Evolutionary conservation across 2,797 vertebrate genomes (phyloP), one percentile per base, ranked within the genome.

Genomic region (Pangasius macronema): DNA sequence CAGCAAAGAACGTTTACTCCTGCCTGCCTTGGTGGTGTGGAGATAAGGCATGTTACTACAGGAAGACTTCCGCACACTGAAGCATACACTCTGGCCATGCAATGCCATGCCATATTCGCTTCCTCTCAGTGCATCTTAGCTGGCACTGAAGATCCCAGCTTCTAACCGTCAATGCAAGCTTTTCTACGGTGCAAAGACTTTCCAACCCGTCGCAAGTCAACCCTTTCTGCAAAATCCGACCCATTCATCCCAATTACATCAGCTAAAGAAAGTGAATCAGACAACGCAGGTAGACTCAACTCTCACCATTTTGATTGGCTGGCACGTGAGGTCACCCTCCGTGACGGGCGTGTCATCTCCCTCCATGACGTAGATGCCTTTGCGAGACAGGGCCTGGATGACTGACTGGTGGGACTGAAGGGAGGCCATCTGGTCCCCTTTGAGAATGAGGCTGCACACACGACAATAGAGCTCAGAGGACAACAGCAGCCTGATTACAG

Each of bases 341-440:
- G 97, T 96, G 93, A 99, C 97, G 0, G 97, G 97, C 6, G 95
- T 96, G 68, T 97, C 98, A 1, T 99, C 98, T 0, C 97, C 97
- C 94, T 99, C 99, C 96, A 99, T 97, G 70, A 99, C 98, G 33
- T 99, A 99, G 91, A 99, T 98, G 82, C 99, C 99, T 91, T 99
- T 99, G n/a, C 97, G 95, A 90, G 97, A 96, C 92, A 99, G 95
- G 22, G 97, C 95, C 93, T 99, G 98, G 91, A 99, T 97, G 88
- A 99, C 97, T 0, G 97, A 96, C 93, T 96, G 95, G 95, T 99
- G 98, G 33, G 98, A 98, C 95, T 98, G 97, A 85, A 99, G 95
- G 1, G 97, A 92, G 0, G 96, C 97, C 57, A 95, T 97, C 96
- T 99, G 98, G 93, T 98, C 98, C 4, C 98, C 98, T 93, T 98